Conservation (phyloP, 2,113 vertebrate species). For the Penelope pileata region DNA sequence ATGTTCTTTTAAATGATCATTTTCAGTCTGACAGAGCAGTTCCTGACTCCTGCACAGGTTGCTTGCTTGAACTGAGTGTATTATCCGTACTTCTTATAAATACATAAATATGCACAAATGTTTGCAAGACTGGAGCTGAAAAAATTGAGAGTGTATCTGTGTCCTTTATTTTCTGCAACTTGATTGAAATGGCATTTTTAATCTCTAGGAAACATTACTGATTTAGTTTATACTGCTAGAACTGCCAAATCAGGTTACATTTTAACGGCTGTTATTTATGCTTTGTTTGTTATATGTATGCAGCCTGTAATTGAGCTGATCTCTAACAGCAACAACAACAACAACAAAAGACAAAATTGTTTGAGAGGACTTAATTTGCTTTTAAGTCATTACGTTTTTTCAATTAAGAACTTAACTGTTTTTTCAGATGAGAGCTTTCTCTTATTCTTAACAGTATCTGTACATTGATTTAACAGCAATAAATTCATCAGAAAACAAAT, state of each 20-base stretch:
- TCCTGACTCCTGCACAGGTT: background rate
- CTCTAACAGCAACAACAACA: background rate
- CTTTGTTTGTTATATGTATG: background rate
- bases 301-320: background rate
- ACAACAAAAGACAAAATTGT: background rate
- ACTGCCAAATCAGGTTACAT: too few species aligned
- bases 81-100: accelerated
- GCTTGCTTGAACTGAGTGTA: background rate
- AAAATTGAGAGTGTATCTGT: background rate
- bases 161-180: background rate
- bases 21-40: background rate
- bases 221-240: background rate
- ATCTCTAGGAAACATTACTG: background rate
- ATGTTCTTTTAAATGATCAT: background rate
- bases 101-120: background rate
- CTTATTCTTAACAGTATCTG: background rate
- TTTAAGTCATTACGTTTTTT: background rate
- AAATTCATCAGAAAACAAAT: background rate
- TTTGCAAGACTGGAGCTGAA: background rate
- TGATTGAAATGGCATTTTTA: background rate
- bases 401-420: accelerated
- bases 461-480: background rate
- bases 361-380: background rate
- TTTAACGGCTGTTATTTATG: background rate
- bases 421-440: background rate